Evolutionary conservation across 2,797 vertebrate genomes (phyloP).

Genomic region (Poliocrania exsul): DNA sequence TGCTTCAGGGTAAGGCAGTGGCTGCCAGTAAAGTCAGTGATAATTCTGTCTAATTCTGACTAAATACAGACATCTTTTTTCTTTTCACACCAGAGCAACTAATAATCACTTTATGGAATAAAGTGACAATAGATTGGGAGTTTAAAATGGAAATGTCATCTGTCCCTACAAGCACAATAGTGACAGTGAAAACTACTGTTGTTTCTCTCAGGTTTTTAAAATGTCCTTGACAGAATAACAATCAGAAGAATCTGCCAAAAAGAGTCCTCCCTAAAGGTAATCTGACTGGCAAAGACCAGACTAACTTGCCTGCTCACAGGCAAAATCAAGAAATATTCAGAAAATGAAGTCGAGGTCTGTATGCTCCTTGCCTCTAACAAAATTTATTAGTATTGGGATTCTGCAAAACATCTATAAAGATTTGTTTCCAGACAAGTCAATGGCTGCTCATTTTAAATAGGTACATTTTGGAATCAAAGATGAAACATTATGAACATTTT

Average conservation of each 20-base stretch:
- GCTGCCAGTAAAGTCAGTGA: background rate
- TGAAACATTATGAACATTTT: background rate
- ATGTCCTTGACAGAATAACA: background rate
- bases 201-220: conserved; percentile 25
- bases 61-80: background rate
- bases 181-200: background rate
- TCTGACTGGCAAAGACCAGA: background rate
- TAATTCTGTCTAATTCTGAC: conserved; percentile 24
- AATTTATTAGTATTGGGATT: background rate
- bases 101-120: background rate
- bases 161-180: background rate
- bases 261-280: background rate
- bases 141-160: conserved; percentile 45
- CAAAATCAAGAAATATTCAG: background rate
- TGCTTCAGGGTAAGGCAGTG: conserved; percentile 23
- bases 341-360: background rate
- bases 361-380: background rate
- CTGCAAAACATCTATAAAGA: background rate
- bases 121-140: background rate
- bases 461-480: background rate
- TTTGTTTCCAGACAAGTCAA: background rate
- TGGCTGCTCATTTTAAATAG: background rate
- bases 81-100: background rate
- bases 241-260: background rate
- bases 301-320: background rate